Evolutionary conservation across 37 sponge, comb jelly and placozoan species (phyloP).

Genomic region (Haliclona indistincta): DNA sequence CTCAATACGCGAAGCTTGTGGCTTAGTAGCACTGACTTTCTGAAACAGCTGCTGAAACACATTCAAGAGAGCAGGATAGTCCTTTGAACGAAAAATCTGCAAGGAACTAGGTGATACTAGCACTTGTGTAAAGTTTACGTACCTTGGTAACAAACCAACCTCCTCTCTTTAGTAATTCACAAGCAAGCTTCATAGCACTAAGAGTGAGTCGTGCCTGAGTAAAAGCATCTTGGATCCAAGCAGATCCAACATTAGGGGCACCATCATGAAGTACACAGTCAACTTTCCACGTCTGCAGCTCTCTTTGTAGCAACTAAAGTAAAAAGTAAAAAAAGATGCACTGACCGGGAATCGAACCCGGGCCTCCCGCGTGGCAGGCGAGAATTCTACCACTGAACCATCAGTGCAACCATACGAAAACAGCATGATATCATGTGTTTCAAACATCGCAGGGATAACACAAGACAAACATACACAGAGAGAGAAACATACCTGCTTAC

Average conservation of each 20-base stretch:
- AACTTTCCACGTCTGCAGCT: constrained; percentile 90
- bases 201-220: constrained; percentile 86
- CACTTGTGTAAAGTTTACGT: background rate
- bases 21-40: constrained; percentile 94
- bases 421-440: too few relatives aligned
- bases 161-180: constrained; percentile 77
- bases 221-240: constrained; percentile 98
- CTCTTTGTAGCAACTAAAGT: constrained; percentile 68
- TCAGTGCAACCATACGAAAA: constrained; percentile 23
- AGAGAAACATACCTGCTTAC: constrained; percentile 35
- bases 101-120: background rate
- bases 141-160: constrained; percentile 98
- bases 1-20: constrained; percentile 94
- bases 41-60: constrained; percentile 94
- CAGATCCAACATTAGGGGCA: constrained; percentile 96
- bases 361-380: constrained; percentile 78
- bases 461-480: background rate
- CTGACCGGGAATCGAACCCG: constrained; percentile 76
- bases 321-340: constrained; percentile 49
- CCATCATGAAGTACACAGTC: constrained; percentile 97
- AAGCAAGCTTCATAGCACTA: constrained; percentile 88
- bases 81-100: constrained; percentile 94
- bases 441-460: background rate
- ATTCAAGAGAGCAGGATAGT: constrained; percentile 93
- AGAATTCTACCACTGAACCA: constrained; percentile 80